phyloP scores from a whole-genome alignment of 2,888 invertebrate species.

The Temnothorax ravouxi region DNA sequence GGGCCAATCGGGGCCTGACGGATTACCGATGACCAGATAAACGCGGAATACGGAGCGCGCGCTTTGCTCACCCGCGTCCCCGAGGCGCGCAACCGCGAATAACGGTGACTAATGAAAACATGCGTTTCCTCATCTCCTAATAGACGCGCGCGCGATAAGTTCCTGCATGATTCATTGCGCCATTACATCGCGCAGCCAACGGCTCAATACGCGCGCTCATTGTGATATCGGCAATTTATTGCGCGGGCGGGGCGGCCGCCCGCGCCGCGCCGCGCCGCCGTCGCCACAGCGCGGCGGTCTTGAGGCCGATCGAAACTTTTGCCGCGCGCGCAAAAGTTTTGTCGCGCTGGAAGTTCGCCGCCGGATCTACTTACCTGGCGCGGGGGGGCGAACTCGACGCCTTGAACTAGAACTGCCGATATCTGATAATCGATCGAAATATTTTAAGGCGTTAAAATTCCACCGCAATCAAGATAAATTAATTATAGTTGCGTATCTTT shows the following conservation, averaged over 20 bases:
- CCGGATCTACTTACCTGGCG: conserved; percentile 28
- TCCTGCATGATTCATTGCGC: conserved; percentile 76
- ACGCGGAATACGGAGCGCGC: conserved; percentile 62
- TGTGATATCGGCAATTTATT: conserved; percentile 76
- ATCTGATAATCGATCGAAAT: conserved; percentile 16
- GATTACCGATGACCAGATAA: conserved; percentile 68
- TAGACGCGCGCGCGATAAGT: conserved; percentile 73
- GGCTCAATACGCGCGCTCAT: conserved; percentile 75
- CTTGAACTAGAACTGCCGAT: conserved; percentile 29
- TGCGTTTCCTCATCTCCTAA: conserved; percentile 73
- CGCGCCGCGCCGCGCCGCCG: conserved; percentile 27
- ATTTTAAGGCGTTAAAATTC: background rate
- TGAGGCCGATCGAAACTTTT: conserved; percentile 64
- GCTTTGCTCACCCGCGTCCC: conserved; percentile 51
- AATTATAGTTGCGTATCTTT: background rate
- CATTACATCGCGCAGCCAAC: conserved; percentile 73
- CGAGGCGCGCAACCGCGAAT: conserved; percentile 65
- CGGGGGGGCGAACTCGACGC: conserved; percentile 54
- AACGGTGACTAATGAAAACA: conserved; percentile 77
- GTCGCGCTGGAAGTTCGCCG: conserved; percentile 41
- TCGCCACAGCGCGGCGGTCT: conserved; percentile 32
- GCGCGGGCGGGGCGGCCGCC: conserved; percentile 62
- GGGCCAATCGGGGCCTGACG: conserved; percentile 62
- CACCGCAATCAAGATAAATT: background rate
- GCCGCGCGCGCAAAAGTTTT: conserved; percentile 60